Evolutionary conservation across 2,797 vertebrate genomes (phyloP).

Genomic region (Myiotriccus ornatus): DNA sequence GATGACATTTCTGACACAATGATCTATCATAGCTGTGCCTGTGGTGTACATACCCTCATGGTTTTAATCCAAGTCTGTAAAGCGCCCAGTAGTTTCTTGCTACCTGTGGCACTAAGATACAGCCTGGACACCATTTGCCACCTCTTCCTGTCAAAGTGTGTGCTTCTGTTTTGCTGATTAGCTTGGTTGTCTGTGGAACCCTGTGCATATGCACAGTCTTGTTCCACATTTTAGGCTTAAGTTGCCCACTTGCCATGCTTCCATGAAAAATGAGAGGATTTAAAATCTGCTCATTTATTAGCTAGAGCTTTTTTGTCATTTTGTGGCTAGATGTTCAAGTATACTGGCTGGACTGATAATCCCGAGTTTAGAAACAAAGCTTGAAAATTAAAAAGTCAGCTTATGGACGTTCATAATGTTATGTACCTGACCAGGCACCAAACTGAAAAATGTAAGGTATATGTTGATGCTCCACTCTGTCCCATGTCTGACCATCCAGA

Average conservation of each 20-base stretch:
- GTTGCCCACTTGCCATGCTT: neutral
- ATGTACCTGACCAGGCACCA: neutral
- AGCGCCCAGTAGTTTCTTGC: neutral
- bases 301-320: neutral
- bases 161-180: neutral
- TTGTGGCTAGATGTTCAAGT: neutral
- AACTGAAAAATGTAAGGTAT: neutral
- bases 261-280: neutral
- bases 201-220: neutral
- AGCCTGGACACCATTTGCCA: neutral
- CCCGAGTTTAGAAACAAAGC: neutral
- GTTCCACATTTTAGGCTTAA: neutral
- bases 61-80: neutral
- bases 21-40: neutral
- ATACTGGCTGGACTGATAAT: neutral
- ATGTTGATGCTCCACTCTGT: neutral
- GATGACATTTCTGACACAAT: neutral
- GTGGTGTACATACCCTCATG: neutral
- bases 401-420: neutral
- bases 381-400: neutral
- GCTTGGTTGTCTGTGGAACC: neutral
- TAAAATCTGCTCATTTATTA: neutral
- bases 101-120: neutral
- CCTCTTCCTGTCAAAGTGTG: neutral
- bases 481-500: neutral